Percentiles rank a stretch among this genome's conserved stretches.
Conservation (phyloP, 1,140 invertebrate genomes). For the Sitophilus oryzae region DNA sequence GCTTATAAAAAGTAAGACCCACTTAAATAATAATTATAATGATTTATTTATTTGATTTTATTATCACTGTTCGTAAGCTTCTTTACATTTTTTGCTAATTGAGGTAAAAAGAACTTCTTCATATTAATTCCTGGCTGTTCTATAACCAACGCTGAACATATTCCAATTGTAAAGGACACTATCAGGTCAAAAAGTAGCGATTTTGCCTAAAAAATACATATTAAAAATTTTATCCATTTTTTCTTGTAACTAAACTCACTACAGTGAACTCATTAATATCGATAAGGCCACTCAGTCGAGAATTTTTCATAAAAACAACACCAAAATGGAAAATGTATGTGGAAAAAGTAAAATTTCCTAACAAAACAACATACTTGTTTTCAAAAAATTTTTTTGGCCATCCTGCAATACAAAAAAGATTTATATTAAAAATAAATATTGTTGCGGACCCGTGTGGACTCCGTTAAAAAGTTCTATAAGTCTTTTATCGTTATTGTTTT, state of each 20-base stretch:
- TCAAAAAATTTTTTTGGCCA: conserved; percentile 1
- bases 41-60: too few relatives aligned
- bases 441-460: too few relatives aligned
- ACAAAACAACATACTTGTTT: background rate
- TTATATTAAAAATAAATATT: too few relatives aligned
- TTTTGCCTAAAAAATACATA: too few relatives aligned
- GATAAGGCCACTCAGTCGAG: background rate
- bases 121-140: background rate
- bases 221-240: too few relatives aligned
- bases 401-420: too few relatives aligned
- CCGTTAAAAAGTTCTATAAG: too few relatives aligned
- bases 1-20: too few relatives aligned
- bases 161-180: background rate
- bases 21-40: too few relatives aligned
- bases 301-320: background rate
- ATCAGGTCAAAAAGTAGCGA: too few relatives aligned
- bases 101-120: background rate
- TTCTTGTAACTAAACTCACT: background rate
- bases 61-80: too few relatives aligned
- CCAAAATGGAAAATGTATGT: conserved; percentile 8
- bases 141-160: background rate
- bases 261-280: background rate
- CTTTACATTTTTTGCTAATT: background rate
- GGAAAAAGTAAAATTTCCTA: conserved; percentile 5
- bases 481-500: too few relatives aligned